Percentiles rank a stretch among this genome's conserved stretches.
Conservation (phyloP, 2,888 invertebrate species). For the Hipparchia sbordonii region DNA sequence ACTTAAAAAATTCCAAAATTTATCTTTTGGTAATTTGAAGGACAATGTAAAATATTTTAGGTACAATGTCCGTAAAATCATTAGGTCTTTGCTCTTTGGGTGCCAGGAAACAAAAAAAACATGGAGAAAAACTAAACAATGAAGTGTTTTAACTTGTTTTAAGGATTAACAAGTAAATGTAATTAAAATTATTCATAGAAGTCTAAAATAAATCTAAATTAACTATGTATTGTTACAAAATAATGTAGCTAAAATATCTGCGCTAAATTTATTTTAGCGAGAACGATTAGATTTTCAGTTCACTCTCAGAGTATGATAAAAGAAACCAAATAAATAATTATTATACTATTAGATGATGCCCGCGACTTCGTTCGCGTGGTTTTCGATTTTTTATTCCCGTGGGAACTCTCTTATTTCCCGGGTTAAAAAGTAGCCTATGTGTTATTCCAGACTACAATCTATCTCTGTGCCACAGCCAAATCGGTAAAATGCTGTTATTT, state of each 20-base stretch:
- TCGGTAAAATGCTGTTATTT: too few species aligned
- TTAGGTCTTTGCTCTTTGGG: constrained; percentile 33
- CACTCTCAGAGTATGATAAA: too few species aligned
- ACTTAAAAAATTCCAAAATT: background rate
- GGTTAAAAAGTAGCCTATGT: too few species aligned
- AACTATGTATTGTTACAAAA: background rate
- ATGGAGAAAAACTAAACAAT: constrained; percentile 21
- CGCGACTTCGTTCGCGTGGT: too few species aligned
- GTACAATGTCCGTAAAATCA: constrained; percentile 30
- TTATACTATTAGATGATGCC: too few species aligned
- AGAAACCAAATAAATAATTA: too few species aligned
- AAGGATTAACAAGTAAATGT: background rate
- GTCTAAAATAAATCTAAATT: background rate
- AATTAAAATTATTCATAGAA: constrained; percentile 1
- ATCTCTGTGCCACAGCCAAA: too few species aligned
- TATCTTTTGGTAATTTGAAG: constrained; percentile 1
- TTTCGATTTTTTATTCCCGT: too few species aligned
- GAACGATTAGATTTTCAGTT: too few species aligned
- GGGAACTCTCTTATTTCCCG: too few species aligned
- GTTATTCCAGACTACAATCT: too few species aligned
- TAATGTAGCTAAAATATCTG: background rate
- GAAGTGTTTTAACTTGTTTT: constrained; percentile 10
- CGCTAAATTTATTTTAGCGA: too few species aligned
- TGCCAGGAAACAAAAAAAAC: constrained; percentile 27
- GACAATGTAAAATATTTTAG: constrained; percentile 23